phyloP scores from a whole-genome alignment of 2,888 invertebrate species.

The Ceraclea dissimilis region DNA sequence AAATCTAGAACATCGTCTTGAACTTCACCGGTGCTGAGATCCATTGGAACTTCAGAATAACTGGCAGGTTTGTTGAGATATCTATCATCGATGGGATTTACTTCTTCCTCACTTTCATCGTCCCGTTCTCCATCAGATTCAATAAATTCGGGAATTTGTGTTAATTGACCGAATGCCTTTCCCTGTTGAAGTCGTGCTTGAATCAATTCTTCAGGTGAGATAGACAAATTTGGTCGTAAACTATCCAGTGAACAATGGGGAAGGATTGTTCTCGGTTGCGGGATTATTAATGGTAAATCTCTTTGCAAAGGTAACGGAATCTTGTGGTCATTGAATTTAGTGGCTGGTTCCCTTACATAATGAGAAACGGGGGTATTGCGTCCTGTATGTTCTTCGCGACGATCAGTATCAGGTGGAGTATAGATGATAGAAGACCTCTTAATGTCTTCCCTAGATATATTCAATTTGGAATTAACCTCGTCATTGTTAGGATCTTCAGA shows the following conservation, averaged over 20 bases:
- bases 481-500: conserved; percentile 78
- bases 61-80: conserved; percentile 6
- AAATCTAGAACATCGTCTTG: conserved; percentile 65
- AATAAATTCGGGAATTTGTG: conserved; percentile 45
- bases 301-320: conserved; percentile 30
- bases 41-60: conserved; percentile 48
- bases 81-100: conserved; percentile 23
- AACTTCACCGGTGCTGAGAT: conserved; percentile 57
- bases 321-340: conserved; percentile 36
- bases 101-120: conserved; percentile 41
- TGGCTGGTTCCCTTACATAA: conserved; percentile 37
- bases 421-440: conserved; percentile 50
- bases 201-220: conserved; percentile 38
- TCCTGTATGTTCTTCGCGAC: conserved; percentile 37
- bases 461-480: conserved; percentile 51
- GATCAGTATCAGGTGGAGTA: conserved; percentile 46
- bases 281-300: conserved; percentile 30
- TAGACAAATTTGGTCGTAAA: conserved; percentile 31
- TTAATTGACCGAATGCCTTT: conserved; percentile 56
- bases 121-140: conserved; percentile 36
- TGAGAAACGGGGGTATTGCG: conserved; percentile 42
- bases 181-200: conserved; percentile 52
- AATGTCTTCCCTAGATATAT: conserved; percentile 44
- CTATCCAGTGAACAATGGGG: conserved; percentile 28
- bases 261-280: conserved; percentile 29